A percentile compares a stretch with the other conserved stretches of the same genome.
These are phyloP conservation scores for Artemisiospiza belli DNA, from an alignment of 2,113 vertebrate species.

Conservation along the genomic window DNA sequence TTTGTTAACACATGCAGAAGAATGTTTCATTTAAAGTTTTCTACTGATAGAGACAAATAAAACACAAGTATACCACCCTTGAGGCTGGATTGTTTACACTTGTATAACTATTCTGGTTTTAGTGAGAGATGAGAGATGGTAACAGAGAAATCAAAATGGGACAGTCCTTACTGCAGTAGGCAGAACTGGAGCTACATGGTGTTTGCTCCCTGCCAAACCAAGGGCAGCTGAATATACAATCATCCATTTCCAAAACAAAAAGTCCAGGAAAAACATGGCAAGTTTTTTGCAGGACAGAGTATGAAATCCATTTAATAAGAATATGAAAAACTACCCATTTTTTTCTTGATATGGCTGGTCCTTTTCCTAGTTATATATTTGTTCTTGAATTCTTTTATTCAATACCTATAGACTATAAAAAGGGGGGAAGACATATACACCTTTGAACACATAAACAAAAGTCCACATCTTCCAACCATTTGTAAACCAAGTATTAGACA, in stretches of 20 bases:
- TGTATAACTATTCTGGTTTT: background rate
- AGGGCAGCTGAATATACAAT: background rate
- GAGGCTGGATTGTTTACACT: background rate
- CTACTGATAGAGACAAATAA: background rate
- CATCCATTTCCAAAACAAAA: background rate
- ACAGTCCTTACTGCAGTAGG: background rate
- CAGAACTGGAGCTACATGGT: background rate
- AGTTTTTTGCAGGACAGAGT: background rate
- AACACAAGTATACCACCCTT: background rate
- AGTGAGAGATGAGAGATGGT: background rate
- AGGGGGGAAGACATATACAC: rapidly evolving
- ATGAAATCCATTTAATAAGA: background rate
- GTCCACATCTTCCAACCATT: background rate
- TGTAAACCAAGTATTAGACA: background rate
- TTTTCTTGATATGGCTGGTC: background rate
- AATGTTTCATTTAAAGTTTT: background rate
- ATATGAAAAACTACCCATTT: background rate
- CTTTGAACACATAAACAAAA: background rate
- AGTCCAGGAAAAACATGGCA: background rate
- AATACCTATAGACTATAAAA: background rate
- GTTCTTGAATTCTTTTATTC: background rate
- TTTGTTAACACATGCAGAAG: background rate
- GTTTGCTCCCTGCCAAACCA: background rate
- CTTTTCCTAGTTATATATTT: background rate
- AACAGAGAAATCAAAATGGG: background rate